Percentiles rank a stretch among this genome's conserved stretches.
phyloP scores from a whole-genome alignment of 2,113 vertebrate species.

The Ardeotis arabs region DNA sequence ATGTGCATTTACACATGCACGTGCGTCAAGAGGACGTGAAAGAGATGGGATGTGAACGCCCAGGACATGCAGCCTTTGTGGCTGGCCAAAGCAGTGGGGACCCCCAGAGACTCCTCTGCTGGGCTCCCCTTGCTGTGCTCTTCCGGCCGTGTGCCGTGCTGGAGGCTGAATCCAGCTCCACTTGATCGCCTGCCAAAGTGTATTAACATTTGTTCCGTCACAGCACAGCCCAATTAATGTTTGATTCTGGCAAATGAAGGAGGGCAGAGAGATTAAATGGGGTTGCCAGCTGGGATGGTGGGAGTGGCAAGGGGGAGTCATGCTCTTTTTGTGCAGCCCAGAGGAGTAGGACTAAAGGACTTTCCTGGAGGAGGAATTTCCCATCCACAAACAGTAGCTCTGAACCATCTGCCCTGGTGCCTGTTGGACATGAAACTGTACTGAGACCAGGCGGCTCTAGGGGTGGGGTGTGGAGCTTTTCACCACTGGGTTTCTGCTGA shows the following conservation, averaged over 20 bases:
- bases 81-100: background rate
- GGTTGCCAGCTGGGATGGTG: background rate
- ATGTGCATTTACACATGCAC: rapidly evolving
- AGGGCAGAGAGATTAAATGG: conserved; percentile 43
- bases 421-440: background rate
- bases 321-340: background rate
- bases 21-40: background rate
- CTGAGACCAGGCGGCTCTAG: background rate
- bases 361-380: background rate
- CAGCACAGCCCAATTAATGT: conserved; percentile 20
- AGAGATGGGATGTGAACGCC: rapidly evolving
- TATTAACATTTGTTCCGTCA: conserved; percentile 21
- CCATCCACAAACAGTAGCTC: background rate
- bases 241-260: conserved; percentile 47
- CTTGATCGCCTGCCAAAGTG: background rate
- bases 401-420: background rate
- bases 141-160: rapidly evolving
- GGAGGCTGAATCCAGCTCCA: background rate
- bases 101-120: background rate
- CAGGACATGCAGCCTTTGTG: background rate
- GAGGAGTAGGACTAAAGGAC: background rate
- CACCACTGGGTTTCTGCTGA: background rate
- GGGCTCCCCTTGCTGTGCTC: background rate
- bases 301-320: background rate
- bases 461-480: background rate